phyloP scores from a whole-genome alignment of 2,113 vertebrate species.

The Apus apus region DNA sequence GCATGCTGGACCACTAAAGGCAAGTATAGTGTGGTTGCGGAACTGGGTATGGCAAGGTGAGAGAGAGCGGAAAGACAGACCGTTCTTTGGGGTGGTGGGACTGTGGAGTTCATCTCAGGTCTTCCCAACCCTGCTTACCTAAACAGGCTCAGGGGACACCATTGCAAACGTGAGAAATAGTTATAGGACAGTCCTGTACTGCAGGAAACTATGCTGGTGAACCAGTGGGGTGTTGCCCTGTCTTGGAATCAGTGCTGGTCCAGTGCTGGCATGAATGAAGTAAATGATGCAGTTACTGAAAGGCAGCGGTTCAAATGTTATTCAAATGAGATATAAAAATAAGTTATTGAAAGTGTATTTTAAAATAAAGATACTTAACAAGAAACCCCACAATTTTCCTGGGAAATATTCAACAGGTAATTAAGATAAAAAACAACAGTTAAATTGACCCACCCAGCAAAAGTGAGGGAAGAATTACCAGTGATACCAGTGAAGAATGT shows the following conservation, averaged over 20 bases:
- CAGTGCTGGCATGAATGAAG: background rate
- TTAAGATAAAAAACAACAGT: background rate
- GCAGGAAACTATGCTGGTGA: background rate
- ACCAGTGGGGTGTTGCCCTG: background rate
- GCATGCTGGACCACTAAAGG: background rate
- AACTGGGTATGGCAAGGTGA: background rate
- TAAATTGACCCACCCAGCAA: background rate
- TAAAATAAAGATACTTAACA: background rate
- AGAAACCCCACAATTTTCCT: background rate
- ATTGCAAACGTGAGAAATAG: background rate
- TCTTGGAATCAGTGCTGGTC: background rate
- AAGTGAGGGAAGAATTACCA: background rate
- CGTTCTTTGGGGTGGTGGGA: background rate
- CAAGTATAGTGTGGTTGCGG: background rate
- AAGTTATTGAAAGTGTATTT: background rate
- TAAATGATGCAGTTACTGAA: background rate
- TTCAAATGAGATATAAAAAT: background rate
- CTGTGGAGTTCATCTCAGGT: background rate
- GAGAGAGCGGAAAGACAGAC: background rate
- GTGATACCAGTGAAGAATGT: background rate
- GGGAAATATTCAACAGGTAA: background rate
- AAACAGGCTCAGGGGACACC: background rate
- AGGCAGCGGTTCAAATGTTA: background rate
- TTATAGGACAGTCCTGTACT: background rate
- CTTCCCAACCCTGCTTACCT: background rate